Percentiles rank a stretch among this genome's conserved stretches.
phyloP scores from a whole-genome alignment of 2,888 invertebrate species.

The Platycnemis pennipes region DNA sequence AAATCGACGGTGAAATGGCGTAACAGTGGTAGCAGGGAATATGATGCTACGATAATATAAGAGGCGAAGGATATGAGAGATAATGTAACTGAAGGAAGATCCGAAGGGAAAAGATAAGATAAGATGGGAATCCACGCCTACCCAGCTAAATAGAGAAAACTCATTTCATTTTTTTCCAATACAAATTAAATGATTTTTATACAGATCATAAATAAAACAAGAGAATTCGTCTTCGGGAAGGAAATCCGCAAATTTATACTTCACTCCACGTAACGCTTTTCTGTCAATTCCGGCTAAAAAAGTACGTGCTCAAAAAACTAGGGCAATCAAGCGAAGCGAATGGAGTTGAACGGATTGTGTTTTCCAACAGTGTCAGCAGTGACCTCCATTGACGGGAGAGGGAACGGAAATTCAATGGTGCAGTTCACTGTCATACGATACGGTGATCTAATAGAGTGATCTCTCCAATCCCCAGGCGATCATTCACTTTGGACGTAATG shows the following conservation, averaged over 20 bases:
- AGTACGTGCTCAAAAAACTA: not conserved
- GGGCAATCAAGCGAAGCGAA: not conserved
- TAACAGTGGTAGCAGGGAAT: no score
- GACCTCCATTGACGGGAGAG: not conserved
- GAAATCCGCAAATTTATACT: not conserved
- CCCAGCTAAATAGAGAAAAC: not conserved
- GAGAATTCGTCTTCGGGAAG: not conserved
- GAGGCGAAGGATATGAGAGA: no score
- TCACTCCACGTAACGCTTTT: not conserved
- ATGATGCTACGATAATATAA: no score
- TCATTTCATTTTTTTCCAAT: not conserved
- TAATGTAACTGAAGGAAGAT: no score
- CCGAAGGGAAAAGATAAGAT: no score
- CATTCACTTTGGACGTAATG: not conserved
- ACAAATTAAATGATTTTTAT: not conserved
- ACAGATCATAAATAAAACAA: not conserved
- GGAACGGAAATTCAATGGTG: not conserved
- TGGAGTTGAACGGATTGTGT: not conserved
- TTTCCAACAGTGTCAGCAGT: constrained; percentile 3
- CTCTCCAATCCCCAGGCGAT: not conserved
- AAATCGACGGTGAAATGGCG: no score
- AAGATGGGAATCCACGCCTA: no score
- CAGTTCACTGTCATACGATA: not conserved
- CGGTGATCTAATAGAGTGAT: not conserved
- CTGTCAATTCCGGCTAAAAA: not conserved